Conservation (phyloP, 2,113 vertebrate genomes). For the Columbina picui region DNA sequence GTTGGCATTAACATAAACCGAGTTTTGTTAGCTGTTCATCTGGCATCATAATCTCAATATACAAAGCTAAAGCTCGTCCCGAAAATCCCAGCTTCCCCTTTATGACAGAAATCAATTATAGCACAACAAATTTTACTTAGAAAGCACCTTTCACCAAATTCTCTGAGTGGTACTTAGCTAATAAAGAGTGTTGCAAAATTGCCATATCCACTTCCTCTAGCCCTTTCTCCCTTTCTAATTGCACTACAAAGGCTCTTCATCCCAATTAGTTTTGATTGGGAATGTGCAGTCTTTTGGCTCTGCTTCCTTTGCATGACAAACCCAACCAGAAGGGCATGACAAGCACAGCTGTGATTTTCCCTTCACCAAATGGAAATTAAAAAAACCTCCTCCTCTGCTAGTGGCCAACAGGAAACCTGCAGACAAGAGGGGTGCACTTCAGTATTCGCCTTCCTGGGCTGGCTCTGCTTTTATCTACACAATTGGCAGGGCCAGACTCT, state of each 20-base stretch:
- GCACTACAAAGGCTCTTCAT: slow-evolving; percentile 61
- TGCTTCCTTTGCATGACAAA: slow-evolving; percentile 74
- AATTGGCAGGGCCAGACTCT: not conserved
- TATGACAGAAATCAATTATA: slow-evolving; percentile 74
- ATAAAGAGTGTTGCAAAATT: slow-evolving; percentile 56
- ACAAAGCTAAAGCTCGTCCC: slow-evolving; percentile 57
- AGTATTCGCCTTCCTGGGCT: slow-evolving; percentile 60
- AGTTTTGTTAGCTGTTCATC: slow-evolving; percentile 73
- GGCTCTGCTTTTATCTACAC: slow-evolving; percentile 5
- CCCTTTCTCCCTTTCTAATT: slow-evolving; percentile 38
- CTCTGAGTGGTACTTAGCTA: slow-evolving; percentile 66
- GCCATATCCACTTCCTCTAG: slow-evolving; percentile 67
- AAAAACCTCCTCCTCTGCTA: slow-evolving; percentile 9
- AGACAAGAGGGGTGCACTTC: slow-evolving; percentile 36
- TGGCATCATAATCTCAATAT: slow-evolving; percentile 61
- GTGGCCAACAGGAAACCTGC: slow-evolving; percentile 66
- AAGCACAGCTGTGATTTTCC: slow-evolving; percentile 67
- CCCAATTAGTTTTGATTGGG: slow-evolving; percentile 73
- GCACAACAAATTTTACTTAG: slow-evolving; percentile 73
- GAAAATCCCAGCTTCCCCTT: slow-evolving; percentile 64
- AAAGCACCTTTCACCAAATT: slow-evolving; percentile 73
- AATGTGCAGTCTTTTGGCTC: slow-evolving; percentile 72
- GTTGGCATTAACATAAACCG: slow-evolving; percentile 73
- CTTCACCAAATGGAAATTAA: slow-evolving; percentile 59
- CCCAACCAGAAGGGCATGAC: slow-evolving; percentile 62